Percentiles rank a stretch among this genome's conserved stretches.
These are phyloP conservation scores for Thinocorus orbignyianus DNA, from an alignment of 2,113 vertebrate genomes.

Conservation along the genomic window DNA sequence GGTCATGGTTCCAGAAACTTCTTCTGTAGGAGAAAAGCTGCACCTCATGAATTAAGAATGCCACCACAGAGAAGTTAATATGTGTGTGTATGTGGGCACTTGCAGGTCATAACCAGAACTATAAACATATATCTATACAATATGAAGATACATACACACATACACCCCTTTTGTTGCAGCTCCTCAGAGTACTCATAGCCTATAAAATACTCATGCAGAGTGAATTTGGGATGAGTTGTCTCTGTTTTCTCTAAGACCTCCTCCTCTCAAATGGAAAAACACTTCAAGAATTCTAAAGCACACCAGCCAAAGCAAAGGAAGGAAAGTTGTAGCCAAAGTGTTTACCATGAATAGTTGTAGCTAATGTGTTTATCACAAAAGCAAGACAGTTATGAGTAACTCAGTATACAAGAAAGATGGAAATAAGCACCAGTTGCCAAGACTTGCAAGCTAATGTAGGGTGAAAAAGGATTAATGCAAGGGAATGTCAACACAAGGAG, in stretches of 20 bases:
- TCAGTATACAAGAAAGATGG: neutral
- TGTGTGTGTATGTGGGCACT: no score
- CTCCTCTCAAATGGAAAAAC: neutral
- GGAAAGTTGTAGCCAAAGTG: neutral
- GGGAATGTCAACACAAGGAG: neutral
- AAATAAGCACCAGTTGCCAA: neutral
- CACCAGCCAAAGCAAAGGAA: neutral
- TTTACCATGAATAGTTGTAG: neutral
- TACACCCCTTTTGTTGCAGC: neutral
- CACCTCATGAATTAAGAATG: neutral
- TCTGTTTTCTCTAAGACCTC: neutral
- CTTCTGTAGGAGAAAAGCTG: neutral
- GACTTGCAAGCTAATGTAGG: neutral
- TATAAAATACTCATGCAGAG: neutral
- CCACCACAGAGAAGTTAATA: accelerated
- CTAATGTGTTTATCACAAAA: neutral
- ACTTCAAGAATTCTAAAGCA: neutral
- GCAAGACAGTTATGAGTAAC: neutral
- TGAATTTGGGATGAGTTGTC: neutral
- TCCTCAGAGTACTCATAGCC: neutral
- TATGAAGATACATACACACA: neutral
- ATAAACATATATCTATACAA: neutral
- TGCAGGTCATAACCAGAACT: neutral
- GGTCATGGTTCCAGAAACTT: neutral
- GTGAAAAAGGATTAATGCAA: neutral